Percentiles rank a stretch among this genome's conserved stretches.
phyloP scores from a whole-genome alignment of 2,888 invertebrate species.

The Apamea sordens region DNA sequence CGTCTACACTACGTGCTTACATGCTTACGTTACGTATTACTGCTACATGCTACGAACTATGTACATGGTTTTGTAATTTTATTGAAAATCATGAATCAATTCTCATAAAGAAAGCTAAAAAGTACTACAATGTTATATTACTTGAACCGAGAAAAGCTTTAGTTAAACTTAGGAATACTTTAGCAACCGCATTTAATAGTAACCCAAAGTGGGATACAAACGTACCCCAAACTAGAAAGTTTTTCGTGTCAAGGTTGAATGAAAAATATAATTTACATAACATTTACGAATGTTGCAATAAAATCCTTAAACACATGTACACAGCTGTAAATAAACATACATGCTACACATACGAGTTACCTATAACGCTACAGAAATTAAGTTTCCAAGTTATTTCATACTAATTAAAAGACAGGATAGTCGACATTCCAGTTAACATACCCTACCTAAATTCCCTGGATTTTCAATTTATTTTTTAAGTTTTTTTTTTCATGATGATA shows the following conservation, averaged over 20 bases:
- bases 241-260: neutral
- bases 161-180: neutral
- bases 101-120: neutral
- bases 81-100: neutral
- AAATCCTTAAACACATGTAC: conserved; percentile 32
- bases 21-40: conserved; percentile 71
- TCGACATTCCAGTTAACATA: conserved; percentile 57
- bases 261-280: neutral
- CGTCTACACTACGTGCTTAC: conserved; percentile 82
- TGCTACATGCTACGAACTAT: conserved; percentile 66
- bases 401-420: conserved; percentile 34
- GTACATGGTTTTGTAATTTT: conserved; percentile 43
- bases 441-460: conserved; percentile 58
- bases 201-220: neutral
- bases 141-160: neutral
- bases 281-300: conserved; percentile 2
- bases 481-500: conserved; percentile 26
- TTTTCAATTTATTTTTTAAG: conserved; percentile 53
- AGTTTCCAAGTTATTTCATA: conserved; percentile 46
- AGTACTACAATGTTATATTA: neutral
- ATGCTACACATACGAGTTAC: conserved; percentile 69
- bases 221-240: neutral
- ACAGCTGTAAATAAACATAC: conserved; percentile 60
- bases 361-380: conserved; percentile 47
- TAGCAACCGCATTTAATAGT: neutral